These are phyloP conservation scores for Okamejei kenojei DNA, from an alignment of 2,797 vertebrate genomes.

Conservation along the genomic window DNA sequence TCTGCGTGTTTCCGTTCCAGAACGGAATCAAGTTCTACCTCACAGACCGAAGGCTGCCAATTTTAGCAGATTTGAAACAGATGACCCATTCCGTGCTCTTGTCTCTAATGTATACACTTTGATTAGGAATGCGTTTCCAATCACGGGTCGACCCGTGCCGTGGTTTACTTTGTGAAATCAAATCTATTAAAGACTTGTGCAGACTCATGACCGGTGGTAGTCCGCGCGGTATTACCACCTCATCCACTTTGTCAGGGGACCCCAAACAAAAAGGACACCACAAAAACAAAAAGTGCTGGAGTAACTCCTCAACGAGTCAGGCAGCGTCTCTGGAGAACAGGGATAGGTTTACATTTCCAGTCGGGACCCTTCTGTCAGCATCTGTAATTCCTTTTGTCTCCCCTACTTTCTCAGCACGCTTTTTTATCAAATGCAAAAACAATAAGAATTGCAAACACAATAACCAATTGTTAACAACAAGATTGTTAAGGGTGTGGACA, in stretches of 20 bases:
- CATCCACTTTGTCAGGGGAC: neutral
- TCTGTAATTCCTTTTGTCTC: too few species aligned
- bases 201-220: neutral
- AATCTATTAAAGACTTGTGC: neutral
- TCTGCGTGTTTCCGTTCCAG: neutral
- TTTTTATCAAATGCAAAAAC: too few species aligned
- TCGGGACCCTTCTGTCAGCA: too few species aligned
- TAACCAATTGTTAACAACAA: too few species aligned
- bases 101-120: slow-evolving; percentile 12
- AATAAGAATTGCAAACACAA: too few species aligned
- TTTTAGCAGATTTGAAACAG: slow-evolving; percentile 27
- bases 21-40: neutral
- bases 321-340: too few species aligned
- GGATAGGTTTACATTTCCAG: too few species aligned
- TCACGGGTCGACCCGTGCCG: neutral
- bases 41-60: slow-evolving; percentile 8
- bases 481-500: too few species aligned
- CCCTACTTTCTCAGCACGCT: too few species aligned
- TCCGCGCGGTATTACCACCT: neutral
- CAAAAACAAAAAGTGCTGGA: too few species aligned
- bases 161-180: neutral
- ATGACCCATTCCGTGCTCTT: neutral
- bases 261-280: too few species aligned
- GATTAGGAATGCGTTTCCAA: neutral
- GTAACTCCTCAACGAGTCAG: too few species aligned